Base-by-base conservation (phyloP, 2,888 invertebrate species). In the Acronicta aceris region DNA sequence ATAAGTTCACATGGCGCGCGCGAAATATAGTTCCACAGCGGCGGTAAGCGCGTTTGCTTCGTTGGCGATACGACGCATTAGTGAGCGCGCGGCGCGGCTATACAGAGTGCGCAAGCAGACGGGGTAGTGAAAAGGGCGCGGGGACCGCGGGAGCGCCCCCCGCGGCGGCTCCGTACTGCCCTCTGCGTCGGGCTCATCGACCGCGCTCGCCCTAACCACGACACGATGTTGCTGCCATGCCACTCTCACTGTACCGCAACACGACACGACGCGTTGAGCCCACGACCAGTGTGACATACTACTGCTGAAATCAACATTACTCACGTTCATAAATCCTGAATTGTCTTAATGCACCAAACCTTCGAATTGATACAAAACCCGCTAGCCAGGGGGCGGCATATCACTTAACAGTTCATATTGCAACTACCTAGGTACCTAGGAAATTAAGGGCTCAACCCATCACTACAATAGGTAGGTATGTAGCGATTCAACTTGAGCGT, bases 131-230 rank as follows among this genome's bases (percentile, higher is more conserved):
- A 78, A 82, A 81, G 83, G 80, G 82, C 75, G 88, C 78, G 85
- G 86, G 86, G 86, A 79, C 68, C 80, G 81, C 79, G 81, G 79
- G 75, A 81, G 82, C 82, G 86, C 84, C 84, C 89, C 83, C 87
- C 88, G 88, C 87, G 76, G 75, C 78, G 79, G 84, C 88, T 86
- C 89, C 83, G 90, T 91, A 92, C 91, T 91, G 91, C 93, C 91
- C 92, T 91, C 92, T 92, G 89, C 89, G 86, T 82, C 89, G 93
- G 92, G 94, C 93, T 93, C 93, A 93, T 93, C 93, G 93, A 93
- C 93, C 93, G 93, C 92, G 89, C 86, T 84, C 91, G 89, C 92
- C 91, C 91, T 91, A 88, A 81, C 80, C 86, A 82, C 88, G 86
- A 82, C 78, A 76, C 74, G 70, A 72, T 65, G 80, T 81, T 81